Conservation (phyloP, 2,113 vertebrate genomes). For the Melozone crissalis region DNA sequence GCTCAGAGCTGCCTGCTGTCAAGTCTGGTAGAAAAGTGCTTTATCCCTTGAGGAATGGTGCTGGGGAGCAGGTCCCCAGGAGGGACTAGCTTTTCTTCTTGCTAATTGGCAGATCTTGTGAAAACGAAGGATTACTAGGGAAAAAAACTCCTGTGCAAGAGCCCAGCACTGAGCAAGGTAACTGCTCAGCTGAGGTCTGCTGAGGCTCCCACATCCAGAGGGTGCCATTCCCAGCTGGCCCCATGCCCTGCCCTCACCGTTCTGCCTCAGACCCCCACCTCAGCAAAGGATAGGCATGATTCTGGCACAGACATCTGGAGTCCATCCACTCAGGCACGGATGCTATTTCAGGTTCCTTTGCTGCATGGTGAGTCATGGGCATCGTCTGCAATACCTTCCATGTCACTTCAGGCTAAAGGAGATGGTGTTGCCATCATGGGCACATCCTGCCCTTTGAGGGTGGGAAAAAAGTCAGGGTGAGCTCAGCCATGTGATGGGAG, state of each 20-base stretch:
- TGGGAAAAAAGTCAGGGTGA: neutral
- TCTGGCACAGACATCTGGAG: neutral
- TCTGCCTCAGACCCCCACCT: neutral
- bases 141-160: neutral
- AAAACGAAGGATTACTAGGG: neutral
- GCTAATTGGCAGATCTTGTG: neutral
- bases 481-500: neutral
- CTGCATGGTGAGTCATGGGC: neutral
- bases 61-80: neutral
- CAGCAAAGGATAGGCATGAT: neutral
- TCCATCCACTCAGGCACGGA: neutral
- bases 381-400: neutral
- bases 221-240: neutral
- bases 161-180: neutral
- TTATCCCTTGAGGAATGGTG: neutral
- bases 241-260: neutral
- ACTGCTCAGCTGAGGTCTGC: neutral
- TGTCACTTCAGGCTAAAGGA: neutral
- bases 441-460: neutral
- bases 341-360: neutral
- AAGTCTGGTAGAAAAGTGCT: neutral
- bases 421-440: neutral
- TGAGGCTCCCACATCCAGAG: neutral
- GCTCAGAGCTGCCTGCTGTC: neutral
- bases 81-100: neutral